These are phyloP conservation scores for Lanistes nyassanus DNA, from an alignment of 1,140 invertebrate genomes.

Conservation along the genomic window DNA sequence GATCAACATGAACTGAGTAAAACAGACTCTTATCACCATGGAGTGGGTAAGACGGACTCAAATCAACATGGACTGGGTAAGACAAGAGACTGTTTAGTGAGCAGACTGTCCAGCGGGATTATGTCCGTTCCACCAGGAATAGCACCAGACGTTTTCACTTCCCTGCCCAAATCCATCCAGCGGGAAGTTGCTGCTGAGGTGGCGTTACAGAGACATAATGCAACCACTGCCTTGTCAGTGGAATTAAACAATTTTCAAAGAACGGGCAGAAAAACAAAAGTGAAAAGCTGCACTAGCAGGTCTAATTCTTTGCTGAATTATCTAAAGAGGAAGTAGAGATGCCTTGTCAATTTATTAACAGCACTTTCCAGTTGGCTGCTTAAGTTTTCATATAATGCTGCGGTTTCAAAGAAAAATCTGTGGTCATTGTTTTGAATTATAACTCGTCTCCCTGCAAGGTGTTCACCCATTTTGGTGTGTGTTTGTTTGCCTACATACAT, in stretches of 20 bases:
- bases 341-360: background rate
- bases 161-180: constrained; percentile 35
- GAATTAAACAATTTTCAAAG: background rate
- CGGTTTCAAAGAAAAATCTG: too few species aligned
- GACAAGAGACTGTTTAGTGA: background rate
- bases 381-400: too few species aligned
- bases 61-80: background rate
- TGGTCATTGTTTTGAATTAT: too few species aligned
- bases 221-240: background rate
- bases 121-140: constrained; percentile 19
- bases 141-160: constrained; percentile 25
- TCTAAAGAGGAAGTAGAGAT: constrained; percentile 20
- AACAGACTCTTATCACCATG: background rate
- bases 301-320: constrained; percentile 18
- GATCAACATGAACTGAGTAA: background rate
- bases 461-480: too few species aligned
- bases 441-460: too few species aligned
- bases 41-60: too few species aligned
- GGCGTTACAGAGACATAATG: constrained; percentile 12
- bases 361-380: background rate
- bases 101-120: background rate
- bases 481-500: too few species aligned
- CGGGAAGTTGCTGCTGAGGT: constrained; percentile 33
- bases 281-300: background rate
- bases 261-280: background rate